Evolutionary conservation across 1,140 invertebrate species (phyloP).

Genomic region (Magallana angulata): DNA sequence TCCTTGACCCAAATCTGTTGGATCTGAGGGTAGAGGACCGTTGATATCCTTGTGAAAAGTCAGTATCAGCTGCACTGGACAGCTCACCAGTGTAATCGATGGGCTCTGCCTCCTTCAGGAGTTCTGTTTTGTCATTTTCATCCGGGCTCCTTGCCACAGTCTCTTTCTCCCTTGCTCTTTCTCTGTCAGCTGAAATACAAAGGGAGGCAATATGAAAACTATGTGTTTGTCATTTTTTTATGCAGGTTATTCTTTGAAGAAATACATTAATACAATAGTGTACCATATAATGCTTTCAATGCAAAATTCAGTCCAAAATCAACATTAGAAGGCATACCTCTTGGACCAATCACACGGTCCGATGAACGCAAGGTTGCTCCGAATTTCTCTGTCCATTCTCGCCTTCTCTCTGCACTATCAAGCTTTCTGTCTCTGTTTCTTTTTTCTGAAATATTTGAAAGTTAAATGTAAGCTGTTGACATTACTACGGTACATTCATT

Average conservation of each 20-base stretch:
- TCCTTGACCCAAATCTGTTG: constrained; percentile 49
- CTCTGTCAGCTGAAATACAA: constrained; percentile 9
- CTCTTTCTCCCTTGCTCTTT: constrained; percentile 9
- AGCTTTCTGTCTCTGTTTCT: constrained; percentile 89
- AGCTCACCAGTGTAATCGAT: constrained; percentile 81
- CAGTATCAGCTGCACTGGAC: constrained; percentile 49
- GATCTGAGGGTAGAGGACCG: constrained; percentile 34
- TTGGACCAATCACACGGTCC: constrained; percentile 13
- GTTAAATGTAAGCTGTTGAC: too few species aligned
- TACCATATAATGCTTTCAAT: too few species aligned
- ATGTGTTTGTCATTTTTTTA: too few species aligned
- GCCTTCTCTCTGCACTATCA: constrained; percentile 83
- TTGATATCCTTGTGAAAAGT: constrained; percentile 65
- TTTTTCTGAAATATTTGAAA: constrained; percentile 83
- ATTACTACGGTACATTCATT: too few species aligned
- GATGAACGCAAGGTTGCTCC: constrained; percentile 61
- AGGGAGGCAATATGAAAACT: not conserved
- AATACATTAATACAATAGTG: too few species aligned
- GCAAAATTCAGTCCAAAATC: too few species aligned
- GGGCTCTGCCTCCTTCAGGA: constrained; percentile 84
- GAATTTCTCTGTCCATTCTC: constrained; percentile 76
- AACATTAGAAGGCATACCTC: not conserved
- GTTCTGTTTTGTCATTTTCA: constrained; percentile 83
- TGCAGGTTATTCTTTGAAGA: too few species aligned
- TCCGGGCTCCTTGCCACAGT: constrained; percentile 77